A percentile compares a stretch with the other conserved stretches of the same genome.
phyloP scores from a whole-genome alignment of 2,113 vertebrate genomes.

The Pica pica region DNA sequence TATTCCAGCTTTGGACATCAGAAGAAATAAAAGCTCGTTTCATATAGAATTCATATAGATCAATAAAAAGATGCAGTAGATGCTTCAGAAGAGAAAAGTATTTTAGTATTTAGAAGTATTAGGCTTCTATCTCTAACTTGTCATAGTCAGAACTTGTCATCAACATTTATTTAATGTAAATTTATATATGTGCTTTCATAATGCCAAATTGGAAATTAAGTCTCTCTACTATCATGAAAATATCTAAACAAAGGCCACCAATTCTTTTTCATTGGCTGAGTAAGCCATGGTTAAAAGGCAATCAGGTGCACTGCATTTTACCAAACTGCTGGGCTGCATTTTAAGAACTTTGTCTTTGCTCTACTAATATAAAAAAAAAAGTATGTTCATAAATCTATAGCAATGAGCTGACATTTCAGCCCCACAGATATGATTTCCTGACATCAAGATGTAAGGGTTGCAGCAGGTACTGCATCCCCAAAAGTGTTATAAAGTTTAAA shows the following conservation, averaged over 20 bases:
- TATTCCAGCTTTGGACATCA: not conserved
- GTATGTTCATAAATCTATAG: slow-evolving; percentile 35
- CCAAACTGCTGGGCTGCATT: not conserved
- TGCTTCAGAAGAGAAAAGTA: not conserved
- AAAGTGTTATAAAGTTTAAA: slow-evolving; percentile 53
- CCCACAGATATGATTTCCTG: not conserved
- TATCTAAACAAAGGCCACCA: not conserved
- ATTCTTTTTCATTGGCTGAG: not conserved
- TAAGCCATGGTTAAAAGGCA: not conserved
- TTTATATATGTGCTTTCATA: not conserved
- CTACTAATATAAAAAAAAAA: not conserved
- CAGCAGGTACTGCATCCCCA: slow-evolving; percentile 43
- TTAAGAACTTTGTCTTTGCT: slow-evolving; percentile 11
- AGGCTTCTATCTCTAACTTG: not conserved
- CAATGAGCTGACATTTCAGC: slow-evolving; percentile 40
- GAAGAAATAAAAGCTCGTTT: not conserved
- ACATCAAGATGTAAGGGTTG: slow-evolving; percentile 4
- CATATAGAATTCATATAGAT: not conserved
- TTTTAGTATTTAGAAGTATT: not conserved
- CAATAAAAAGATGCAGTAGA: not conserved
- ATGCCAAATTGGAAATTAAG: not conserved
- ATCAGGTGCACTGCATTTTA: not conserved
- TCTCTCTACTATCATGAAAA: not conserved
- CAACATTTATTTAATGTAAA: not conserved
- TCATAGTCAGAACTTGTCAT: not conserved